Evolutionary conservation across 2,888 invertebrate genomes (phyloP), one percentile per base, ranked within the genome.

Genomic region (Lasius platythorax): DNA sequence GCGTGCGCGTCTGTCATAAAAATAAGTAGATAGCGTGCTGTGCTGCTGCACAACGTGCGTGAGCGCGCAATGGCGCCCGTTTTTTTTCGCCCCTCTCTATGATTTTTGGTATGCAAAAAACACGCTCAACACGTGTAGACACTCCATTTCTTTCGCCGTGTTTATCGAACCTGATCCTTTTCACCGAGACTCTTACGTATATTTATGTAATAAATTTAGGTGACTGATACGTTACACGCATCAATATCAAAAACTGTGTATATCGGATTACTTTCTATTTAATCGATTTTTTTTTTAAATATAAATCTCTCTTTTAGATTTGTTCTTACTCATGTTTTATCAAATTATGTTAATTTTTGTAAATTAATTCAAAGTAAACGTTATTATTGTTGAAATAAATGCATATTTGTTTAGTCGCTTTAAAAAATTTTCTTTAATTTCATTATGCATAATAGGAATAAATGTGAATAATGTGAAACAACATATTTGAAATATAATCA

Each of bases 1-100:
- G 63, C 85, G 85, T 15, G 82, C 28, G 61, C 64, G 85, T 64
- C 72, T 82, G 72, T 82, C 85, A 74, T 83, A 86, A 86, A 86
- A 84, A 86, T 85, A 85, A 86, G 82, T 84, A 79, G n/a, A n/a
- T n/a, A 53, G 53, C 53, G 2, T 53, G 2, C 18, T 18, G 67
- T 43, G 66, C 43, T 58, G 53, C 50, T 58, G 82, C 73, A 82
- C 73, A 58, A 46, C 67, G 33, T 66, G 73, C 46, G 66, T 53
- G 74, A 30, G 46, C 53, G 66, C 18, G 79, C 37, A 61, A 70
- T 70, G 70, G 61, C 79, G 79, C 46, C 33, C 40, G 28, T 33
- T 46, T 79, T 70, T 70, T 50, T 33, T 5, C 30, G 8, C 5
- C 3, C 37, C 46, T 12, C 4, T 6, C 23, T 23, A 43, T 67